Conservation (phyloP, 2,113 vertebrate species). For the Thomomys bottae region DNA sequence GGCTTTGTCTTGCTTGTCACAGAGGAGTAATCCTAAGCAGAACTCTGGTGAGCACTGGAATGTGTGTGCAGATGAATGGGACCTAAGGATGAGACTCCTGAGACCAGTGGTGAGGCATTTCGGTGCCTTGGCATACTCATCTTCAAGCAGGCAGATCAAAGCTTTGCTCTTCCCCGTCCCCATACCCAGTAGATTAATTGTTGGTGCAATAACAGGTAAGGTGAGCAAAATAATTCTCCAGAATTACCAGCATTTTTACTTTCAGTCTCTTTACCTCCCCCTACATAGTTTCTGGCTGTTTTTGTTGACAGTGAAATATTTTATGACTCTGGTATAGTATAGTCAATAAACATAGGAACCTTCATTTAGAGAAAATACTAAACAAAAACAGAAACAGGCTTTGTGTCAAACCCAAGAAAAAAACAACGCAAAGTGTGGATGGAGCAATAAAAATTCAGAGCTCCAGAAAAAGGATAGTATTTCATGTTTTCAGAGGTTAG, state of each 20-base stretch:
- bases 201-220: not conserved
- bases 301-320: constrained; percentile 14
- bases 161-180: too few species aligned
- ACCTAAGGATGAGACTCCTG: not conserved
- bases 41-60: not conserved
- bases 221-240: constrained; percentile 13
- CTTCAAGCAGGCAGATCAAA: not conserved
- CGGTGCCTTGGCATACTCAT: not conserved
- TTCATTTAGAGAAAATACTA: not conserved
- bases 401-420: constrained; percentile 10
- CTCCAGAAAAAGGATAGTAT: not conserved
- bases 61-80: not conserved
- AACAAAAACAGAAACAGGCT: constrained; percentile 6
- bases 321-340: not conserved
- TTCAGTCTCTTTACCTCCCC: not conserved
- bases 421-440: not conserved
- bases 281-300: not conserved
- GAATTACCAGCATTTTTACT: not conserved
- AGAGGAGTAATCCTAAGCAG: not conserved
- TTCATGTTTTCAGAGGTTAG: not conserved
- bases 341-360: not conserved
- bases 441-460: constrained; percentile 5
- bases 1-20: not conserved
- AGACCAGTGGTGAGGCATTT: not conserved
- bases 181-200: not conserved